Base-by-base conservation (phyloP, 2,113 vertebrate species). In the Mustela nigripes region DNA sequence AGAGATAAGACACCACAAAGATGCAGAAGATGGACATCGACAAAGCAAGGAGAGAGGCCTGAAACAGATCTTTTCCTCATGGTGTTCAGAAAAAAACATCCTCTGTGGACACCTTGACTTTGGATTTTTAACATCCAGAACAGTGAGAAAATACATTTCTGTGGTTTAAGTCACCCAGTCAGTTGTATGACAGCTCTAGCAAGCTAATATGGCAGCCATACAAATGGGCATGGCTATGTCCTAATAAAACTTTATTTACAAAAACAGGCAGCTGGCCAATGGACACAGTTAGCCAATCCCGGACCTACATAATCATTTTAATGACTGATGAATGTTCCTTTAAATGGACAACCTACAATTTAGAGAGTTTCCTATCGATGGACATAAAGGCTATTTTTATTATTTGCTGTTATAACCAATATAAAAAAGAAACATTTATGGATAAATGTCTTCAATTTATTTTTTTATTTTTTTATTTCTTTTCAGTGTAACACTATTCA, bases 281-380 rank as follows among this genome's bases (percentile, higher is more conserved):
- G 36, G 22, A 18, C n/a, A 39, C 39, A 53, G n/a, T 15, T 56
- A 36, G 56, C 39, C 1, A 8, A 76, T 18, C 45, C 24, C 26
- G 24, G 24, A 39, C 62, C 24, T 69, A 33, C 2, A 22, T 39
- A 91, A 81, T 80, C n/a, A 63, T 63, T 89, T 78, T 89, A 53
- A 58, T 73, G 67, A 71, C 50, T 78, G 33, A 36, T 79, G 8
- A 36, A 26, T 21, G 33, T 65, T 79, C 60, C 16, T 76, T 89
- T 62, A 24, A 74, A 91, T 84, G 81, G 50, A 95, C 84, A 56
- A 95, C 91, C 65, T 63, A 88, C 69, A 93, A 26, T 79, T 95
- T 97, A 97, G 97, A 69, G 92, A 85, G 60, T 45, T 98, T 96
- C 88, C 90, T 95, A 58, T 60, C 97, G 33, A 62, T 53, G 74